Percentiles rank a stretch among this genome's conserved stretches.
phyloP scores from a whole-genome alignment of 2,888 invertebrate species.

The Cotesia congregata region DNA sequence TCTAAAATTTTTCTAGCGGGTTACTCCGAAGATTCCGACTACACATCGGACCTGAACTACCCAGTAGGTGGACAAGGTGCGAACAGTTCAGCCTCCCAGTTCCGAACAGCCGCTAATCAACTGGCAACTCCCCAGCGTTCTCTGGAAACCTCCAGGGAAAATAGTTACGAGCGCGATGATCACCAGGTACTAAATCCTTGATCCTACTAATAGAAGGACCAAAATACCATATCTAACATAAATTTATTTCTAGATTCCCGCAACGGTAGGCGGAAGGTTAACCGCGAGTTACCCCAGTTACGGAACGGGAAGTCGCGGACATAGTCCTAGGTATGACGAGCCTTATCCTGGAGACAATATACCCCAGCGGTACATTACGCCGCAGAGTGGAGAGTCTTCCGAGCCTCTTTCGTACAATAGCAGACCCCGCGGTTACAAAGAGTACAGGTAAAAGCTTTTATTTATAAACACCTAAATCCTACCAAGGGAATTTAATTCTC shows the following conservation, averaged over 20 bases:
- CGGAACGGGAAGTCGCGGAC: slow-evolving; percentile 64
- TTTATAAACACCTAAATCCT: not conserved
- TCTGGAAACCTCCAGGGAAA: slow-evolving; percentile 84
- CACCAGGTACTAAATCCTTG: slow-evolving; percentile 69
- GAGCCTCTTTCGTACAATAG: slow-evolving; percentile 91
- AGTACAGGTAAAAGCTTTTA: slow-evolving; percentile 61
- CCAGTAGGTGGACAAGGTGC: slow-evolving; percentile 88
- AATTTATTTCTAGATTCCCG: slow-evolving; percentile 57
- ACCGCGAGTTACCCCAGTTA: slow-evolving; percentile 66
- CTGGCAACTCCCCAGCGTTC: slow-evolving; percentile 85
- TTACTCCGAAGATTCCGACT: slow-evolving; percentile 96
- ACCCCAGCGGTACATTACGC: slow-evolving; percentile 61
- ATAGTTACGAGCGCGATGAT: slow-evolving; percentile 87
- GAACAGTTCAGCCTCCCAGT: slow-evolving; percentile 93
- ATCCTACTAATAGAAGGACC: not conserved
- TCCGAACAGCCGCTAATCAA: slow-evolving; percentile 83
- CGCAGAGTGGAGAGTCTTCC: slow-evolving; percentile 72
- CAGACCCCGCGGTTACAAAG: slow-evolving; percentile 82
- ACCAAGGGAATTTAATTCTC: slow-evolving; percentile 6
- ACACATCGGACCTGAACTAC: slow-evolving; percentile 96
- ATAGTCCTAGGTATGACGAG: slow-evolving; percentile 67
- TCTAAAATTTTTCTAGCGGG: slow-evolving; percentile 78
- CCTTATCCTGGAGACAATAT: slow-evolving; percentile 63
- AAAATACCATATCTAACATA: not conserved
- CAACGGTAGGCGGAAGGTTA: slow-evolving; percentile 56